Conservation (phyloP, 2,113 vertebrate genomes). For the Coracopsis vasa region DNA sequence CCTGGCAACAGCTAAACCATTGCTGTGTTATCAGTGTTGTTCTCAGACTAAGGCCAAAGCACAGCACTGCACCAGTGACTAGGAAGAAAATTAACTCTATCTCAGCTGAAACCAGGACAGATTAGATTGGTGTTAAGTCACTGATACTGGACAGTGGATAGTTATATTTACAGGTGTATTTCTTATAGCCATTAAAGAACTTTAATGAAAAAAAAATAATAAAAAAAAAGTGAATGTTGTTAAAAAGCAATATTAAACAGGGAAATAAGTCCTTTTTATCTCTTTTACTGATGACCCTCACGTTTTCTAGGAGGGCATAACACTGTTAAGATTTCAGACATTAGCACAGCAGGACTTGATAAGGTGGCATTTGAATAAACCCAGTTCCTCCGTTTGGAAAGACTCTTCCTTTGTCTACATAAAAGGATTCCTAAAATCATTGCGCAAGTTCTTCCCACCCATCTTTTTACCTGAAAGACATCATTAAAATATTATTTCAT, state of each 20-base stretch:
- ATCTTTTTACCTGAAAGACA: neutral
- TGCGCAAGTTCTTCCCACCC: neutral
- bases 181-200: neutral
- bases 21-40: neutral
- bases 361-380: neutral
- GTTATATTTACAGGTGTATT: neutral
- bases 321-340: neutral
- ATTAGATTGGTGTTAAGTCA: neutral
- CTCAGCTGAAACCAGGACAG: neutral
- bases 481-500: neutral
- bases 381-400: neutral
- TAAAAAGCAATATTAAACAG: neutral
- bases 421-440: neutral
- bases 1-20: neutral
- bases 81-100: neutral
- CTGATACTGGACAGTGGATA: neutral
- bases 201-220: neutral
- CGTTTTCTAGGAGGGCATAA: neutral
- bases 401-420: neutral
- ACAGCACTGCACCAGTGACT: neutral
- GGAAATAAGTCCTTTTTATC: neutral
- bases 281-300: neutral
- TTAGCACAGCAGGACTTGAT: neutral
- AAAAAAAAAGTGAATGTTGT: neutral
- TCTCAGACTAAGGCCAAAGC: neutral